Conservation (phyloP, 2,888 invertebrate species). For the Heliconius charithonia region DNA sequence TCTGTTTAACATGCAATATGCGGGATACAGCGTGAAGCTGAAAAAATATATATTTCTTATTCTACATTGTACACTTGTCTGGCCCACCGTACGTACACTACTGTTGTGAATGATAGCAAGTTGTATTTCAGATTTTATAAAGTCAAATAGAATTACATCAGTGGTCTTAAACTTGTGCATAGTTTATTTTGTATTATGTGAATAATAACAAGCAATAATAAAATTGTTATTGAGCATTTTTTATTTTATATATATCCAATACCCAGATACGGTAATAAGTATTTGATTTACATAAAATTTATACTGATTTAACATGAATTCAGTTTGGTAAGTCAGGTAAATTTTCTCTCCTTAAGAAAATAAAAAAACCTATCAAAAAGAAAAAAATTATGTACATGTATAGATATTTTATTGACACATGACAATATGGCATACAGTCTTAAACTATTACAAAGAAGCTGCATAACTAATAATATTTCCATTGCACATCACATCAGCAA, state of each 20-base stretch:
- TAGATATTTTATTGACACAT: constrained; percentile 46
- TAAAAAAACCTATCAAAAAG: background rate
- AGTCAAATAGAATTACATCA: constrained; percentile 72
- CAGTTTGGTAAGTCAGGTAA: too few species aligned
- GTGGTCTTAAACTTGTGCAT: constrained; percentile 85
- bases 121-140: constrained; percentile 74
- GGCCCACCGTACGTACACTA: constrained; percentile 43
- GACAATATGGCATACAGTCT: constrained; percentile 50
- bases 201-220: constrained; percentile 87
- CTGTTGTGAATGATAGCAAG: constrained; percentile 60
- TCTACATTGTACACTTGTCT: constrained; percentile 33
- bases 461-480: constrained; percentile 41
- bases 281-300: background rate
- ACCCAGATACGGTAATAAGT: background rate
- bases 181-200: constrained; percentile 88
- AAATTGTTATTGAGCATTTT: constrained; percentile 83
- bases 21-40: background rate
- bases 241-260: constrained; percentile 50
- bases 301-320: background rate
- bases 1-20: background rate
- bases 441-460: constrained; percentile 38
- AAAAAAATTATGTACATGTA: constrained; percentile 23
- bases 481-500: constrained; percentile 45
- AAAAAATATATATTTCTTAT: background rate
- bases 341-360: too few species aligned